Base-by-base conservation (phyloP, 2,888 invertebrate genomes). In the Synergus umbraculus region DNA sequence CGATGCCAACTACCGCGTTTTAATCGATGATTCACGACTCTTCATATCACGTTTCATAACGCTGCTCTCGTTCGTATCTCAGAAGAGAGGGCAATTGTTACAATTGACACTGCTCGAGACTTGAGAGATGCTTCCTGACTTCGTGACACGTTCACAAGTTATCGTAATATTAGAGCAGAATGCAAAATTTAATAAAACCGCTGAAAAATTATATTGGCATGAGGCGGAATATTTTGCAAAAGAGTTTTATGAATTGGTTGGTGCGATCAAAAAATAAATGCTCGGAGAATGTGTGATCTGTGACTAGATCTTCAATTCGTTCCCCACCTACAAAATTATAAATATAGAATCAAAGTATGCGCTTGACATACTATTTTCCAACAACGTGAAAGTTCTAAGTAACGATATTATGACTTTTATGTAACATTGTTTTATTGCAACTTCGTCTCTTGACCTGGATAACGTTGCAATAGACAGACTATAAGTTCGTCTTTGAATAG, bases 381-480 rank as follows among this genome's bases (percentile, higher is more conserved):
- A 69, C 69, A 69, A 69, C 69, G 69, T 15, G 69, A 69, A 69
- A 69, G 69, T 69, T 69, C 69, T 49, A 69, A 69, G 69, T 69
- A 69, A 69, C 29, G 69, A 69, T 69, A 69, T 69, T 69, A 69
- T 69, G 69, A 67, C 69, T 69, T 69, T 69, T 69, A 49, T 69
- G 69, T 69, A 69, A 69, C 69, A 15, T 49, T 44, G 46, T 22
- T 69, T 69, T 49, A 69, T 69, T 69, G 69, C 46, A 46, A 29
- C 69, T 69, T 69, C 69, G 69, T 69, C 69, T 69, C 69, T 69
- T 69, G 69, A 69, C 69, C 69, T 69, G 69, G 69, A 49, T 69
- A 69, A 69, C 69, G 49, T 69, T 49, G 46, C 54, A 54, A 54
- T 54, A 69, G 69, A 69, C 46, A 69, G 69, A n/a, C 18, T 22